Percentiles rank a stretch among this genome's conserved stretches.
Evolutionary conservation across 30 jellyfish, hydroid and myxozoan genomes (phyloP).

Genomic region (Aurelia sp.): DNA sequence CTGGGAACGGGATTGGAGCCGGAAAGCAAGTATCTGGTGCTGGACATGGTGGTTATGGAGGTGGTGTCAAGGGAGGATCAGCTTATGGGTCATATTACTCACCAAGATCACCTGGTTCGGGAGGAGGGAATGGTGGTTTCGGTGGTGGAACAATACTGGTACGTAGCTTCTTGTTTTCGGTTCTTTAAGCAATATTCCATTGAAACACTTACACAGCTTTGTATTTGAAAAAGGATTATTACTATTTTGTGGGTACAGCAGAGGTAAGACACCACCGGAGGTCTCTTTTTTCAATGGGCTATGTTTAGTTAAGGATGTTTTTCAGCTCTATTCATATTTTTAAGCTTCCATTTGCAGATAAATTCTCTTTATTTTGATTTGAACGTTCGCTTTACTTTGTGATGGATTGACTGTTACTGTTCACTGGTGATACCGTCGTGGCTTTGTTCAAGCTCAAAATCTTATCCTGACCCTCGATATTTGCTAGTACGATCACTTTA

Average conservation of each 20-base stretch:
- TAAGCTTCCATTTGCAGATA: too few relatives aligned
- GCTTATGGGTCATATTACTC: conserved; percentile 78
- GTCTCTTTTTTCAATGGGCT: too few relatives aligned
- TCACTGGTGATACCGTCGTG: not conserved
- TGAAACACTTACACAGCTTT: too few relatives aligned
- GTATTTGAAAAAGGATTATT: too few relatives aligned
- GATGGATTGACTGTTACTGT: too few relatives aligned
- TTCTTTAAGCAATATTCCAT: too few relatives aligned
- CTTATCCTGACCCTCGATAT: not conserved
- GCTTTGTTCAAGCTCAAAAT: not conserved
- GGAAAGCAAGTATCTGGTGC: conserved; percentile 56
- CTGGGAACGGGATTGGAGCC: conserved; percentile 58
- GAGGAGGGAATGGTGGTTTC: conserved; percentile 70
- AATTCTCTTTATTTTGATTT: too few relatives aligned
- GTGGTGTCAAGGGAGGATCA: conserved; percentile 40
- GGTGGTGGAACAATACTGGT: conserved; percentile 61
- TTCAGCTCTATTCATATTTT: too few relatives aligned
- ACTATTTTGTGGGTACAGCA: too few relatives aligned
- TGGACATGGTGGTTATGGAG: conserved; percentile 81
- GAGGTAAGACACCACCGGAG: too few relatives aligned
- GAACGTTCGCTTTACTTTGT: too few relatives aligned
- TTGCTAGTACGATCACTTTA: not conserved
- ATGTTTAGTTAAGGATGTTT: too few relatives aligned
- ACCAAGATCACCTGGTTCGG: conserved; percentile 62
- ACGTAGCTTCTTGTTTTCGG: not conserved